Percentiles rank a stretch among this genome's conserved stretches.
phyloP scores from a whole-genome alignment of 2,888 invertebrate species.

The Orthonevra nobilis region DNA sequence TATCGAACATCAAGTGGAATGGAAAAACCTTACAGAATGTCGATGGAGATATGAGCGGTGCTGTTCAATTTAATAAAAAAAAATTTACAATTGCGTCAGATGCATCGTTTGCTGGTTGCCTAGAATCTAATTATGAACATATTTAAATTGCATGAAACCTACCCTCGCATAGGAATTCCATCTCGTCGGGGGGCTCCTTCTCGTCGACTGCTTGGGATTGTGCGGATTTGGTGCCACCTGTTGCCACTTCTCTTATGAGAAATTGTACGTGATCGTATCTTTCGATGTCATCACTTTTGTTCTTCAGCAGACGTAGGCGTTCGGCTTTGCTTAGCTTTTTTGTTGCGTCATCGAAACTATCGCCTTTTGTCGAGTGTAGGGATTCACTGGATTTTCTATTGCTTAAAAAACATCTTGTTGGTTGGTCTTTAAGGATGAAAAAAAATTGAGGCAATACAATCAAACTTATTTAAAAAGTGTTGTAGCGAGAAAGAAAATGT shows the following conservation, averaged over 20 bases:
- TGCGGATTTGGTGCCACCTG: slow-evolving; percentile 81
- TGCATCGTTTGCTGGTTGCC: no score
- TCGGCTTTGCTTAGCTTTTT: slow-evolving; percentile 77
- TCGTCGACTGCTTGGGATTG: slow-evolving; percentile 81
- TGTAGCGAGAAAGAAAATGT: no score
- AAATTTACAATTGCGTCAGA: background rate
- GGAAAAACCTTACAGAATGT: slow-evolving; percentile 98
- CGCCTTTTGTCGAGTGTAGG: slow-evolving; percentile 66
- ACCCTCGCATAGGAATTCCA: slow-evolving; percentile 79
- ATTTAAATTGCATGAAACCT: slow-evolving; percentile 31
- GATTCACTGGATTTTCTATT: slow-evolving; percentile 65
- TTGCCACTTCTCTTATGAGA: slow-evolving; percentile 91
- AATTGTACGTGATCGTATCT: slow-evolving; percentile 94
- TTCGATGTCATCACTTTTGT: slow-evolving; percentile 80
- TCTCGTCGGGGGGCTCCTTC: slow-evolving; percentile 78
- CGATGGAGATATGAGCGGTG: slow-evolving; percentile 92
- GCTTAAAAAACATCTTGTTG: slow-evolving; percentile 68
- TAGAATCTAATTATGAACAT: no score
- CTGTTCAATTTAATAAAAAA: slow-evolving; percentile 80
- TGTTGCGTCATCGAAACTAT: slow-evolving; percentile 76
- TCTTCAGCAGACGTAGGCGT: slow-evolving; percentile 77
- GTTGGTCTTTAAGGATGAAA: slow-evolving; percentile 62
- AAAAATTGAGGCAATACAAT: no score
- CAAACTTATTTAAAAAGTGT: no score
- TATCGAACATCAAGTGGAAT: slow-evolving; percentile 97